Evolutionary conservation across 2,113 vertebrate species (phyloP).

Genomic region (Archilochus colubris): DNA sequence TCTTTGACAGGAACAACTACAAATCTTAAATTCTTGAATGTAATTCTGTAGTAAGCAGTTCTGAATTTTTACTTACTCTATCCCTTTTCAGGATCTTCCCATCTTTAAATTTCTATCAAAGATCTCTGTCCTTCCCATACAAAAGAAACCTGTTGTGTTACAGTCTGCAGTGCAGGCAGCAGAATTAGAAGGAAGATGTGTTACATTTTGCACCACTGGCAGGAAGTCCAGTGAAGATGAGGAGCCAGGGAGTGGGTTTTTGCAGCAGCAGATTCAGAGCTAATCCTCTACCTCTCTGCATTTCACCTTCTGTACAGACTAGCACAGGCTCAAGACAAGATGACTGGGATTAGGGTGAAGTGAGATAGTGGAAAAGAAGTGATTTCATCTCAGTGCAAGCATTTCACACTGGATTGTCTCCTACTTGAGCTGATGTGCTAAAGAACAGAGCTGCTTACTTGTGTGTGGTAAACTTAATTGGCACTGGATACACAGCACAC

Average conservation of each 20-base stretch:
- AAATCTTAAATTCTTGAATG: background rate
- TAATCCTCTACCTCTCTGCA: background rate
- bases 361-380: background rate
- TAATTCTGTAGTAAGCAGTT: background rate
- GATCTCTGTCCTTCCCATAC: background rate
- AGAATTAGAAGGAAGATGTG: background rate
- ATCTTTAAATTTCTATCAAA: background rate
- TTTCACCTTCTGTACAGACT: background rate
- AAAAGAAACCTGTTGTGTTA: background rate
- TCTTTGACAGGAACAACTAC: background rate
- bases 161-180: background rate
- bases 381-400: background rate
- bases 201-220: background rate
- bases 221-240: background rate
- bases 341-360: background rate
- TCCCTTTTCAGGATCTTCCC: background rate
- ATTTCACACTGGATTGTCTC: constrained; percentile 20
- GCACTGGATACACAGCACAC: background rate
- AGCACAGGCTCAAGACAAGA: background rate
- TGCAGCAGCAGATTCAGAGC: background rate
- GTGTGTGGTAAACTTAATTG: background rate
- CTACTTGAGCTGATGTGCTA: background rate
- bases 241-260: background rate
- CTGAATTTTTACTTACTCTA: background rate
- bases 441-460: constrained; percentile 27